A percentile compares a stretch with the other conserved stretches of the same genome.
Conservation (phyloP, 2,113 vertebrate species). For the Gobio gobio region DNA sequence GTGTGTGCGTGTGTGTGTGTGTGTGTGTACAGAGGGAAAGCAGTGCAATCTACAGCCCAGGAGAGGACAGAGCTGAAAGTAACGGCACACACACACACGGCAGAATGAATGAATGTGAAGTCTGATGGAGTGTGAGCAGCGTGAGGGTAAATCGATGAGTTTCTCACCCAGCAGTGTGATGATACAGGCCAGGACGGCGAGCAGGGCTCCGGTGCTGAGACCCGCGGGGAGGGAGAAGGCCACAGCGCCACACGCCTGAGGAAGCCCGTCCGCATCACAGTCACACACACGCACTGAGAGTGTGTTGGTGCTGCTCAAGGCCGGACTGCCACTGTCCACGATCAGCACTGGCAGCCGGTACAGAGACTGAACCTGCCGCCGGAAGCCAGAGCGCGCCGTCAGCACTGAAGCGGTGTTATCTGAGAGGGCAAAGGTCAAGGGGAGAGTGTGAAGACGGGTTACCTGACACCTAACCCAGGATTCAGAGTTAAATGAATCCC, state of each 20-base stretch:
- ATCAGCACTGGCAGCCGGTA: constrained; percentile 92
- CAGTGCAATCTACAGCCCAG: neutral
- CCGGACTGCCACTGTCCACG: constrained; percentile 89
- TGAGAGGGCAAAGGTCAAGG: constrained; percentile 61
- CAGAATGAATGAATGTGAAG: too few species aligned
- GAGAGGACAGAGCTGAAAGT: neutral
- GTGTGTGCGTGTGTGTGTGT: too few species aligned
- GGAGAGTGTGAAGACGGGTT: neutral
- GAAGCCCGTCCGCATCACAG: constrained; percentile 85
- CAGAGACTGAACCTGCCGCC: constrained; percentile 86
- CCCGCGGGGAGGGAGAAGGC: constrained; percentile 88
- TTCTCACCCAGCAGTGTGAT: constrained; percentile 89
- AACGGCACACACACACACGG: neutral
- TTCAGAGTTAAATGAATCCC: neutral
- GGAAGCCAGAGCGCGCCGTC: constrained; percentile 87
- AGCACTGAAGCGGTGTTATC: constrained; percentile 93
- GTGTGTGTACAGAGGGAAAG: neutral
- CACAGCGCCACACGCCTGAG: constrained; percentile 89
- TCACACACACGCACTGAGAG: constrained; percentile 92
- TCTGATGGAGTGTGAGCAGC: neutral
- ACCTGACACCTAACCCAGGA: neutral
- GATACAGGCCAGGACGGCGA: constrained; percentile 93
- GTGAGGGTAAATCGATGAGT: neutral
- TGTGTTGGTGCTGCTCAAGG: constrained; percentile 94
- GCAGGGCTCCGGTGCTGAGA: constrained; percentile 91